Evolutionary conservation across 2,113 vertebrate genomes (phyloP).

Genomic region (Eptatretus burgeri): DNA sequence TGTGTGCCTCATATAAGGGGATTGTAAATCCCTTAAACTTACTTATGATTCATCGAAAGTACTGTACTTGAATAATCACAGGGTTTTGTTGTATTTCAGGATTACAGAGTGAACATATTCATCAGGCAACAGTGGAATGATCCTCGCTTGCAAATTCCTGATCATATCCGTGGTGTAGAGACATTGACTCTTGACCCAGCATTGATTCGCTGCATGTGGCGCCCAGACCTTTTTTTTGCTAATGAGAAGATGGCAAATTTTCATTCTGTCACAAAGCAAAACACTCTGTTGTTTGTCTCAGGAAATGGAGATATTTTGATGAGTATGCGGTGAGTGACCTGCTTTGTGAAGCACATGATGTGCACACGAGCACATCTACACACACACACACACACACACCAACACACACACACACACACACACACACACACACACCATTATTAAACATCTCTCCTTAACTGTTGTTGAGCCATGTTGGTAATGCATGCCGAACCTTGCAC

Average conservation of each 20-base stretch:
- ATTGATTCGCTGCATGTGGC: background rate
- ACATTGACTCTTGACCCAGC: background rate
- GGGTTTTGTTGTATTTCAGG: background rate
- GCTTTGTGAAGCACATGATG: too few species aligned
- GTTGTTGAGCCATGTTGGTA: too few species aligned
- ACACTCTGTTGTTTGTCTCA: background rate
- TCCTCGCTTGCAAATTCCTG: background rate
- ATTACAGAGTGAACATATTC: constrained; percentile 1
- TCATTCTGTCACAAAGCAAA: constrained; percentile 1
- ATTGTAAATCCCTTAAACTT: too few species aligned
- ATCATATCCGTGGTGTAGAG: background rate
- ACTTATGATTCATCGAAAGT: too few species aligned
- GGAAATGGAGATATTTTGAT: background rate
- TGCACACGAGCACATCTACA: too few species aligned
- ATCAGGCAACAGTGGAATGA: background rate
- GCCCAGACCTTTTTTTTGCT: background rate
- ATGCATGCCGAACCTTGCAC: too few species aligned
- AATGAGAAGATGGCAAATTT: background rate
- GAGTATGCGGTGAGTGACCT: background rate
- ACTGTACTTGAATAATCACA: too few species aligned
- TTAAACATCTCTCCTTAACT: too few species aligned
- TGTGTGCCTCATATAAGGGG: too few species aligned
- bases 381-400: too few species aligned
- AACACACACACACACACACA: too few species aligned
- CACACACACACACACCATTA: too few species aligned